A percentile compares a stretch with the other conserved stretches of the same genome.
phyloP scores from a whole-genome alignment of 2,797 vertebrate genomes.

The Synaphobranchus kaupii region DNA sequence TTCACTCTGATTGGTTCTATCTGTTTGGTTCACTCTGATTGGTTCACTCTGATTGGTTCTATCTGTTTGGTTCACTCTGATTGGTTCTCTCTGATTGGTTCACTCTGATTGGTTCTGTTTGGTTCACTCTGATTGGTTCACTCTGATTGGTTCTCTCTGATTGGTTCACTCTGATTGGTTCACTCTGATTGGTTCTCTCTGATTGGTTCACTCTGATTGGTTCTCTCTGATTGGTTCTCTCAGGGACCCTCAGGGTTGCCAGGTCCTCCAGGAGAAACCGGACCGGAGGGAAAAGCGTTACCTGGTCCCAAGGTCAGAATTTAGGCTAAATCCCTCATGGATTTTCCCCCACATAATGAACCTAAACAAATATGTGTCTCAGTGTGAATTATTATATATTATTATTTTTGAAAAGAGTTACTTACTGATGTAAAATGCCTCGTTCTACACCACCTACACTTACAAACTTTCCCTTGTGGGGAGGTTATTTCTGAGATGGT shows the following conservation, averaged over 20 bases:
- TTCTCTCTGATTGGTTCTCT: not conserved
- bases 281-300: slow-evolving; percentile 75
- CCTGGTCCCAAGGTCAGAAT: slow-evolving; percentile 77
- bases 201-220: not conserved
- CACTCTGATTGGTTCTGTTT: too few species aligned
- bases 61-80: too few species aligned
- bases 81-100: too few species aligned
- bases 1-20: too few species aligned
- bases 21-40: not conserved
- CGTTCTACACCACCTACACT: too few species aligned
- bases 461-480: too few species aligned
- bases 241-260: slow-evolving; percentile 78
- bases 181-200: too few species aligned
- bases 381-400: not conserved
- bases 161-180: too few species aligned
- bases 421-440: too few species aligned
- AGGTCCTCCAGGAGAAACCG: slow-evolving; percentile 76
- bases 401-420: not conserved
- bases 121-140: not conserved
- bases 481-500: too few species aligned
- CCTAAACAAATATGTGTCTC: not conserved
- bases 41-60: not conserved
- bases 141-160: not conserved
- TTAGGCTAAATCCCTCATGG: not conserved
- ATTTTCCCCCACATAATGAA: not conserved